A percentile compares a stretch with the other conserved stretches of the same genome.
Evolutionary conservation across 53 echinoderm and acorn worm genomes (phyloP).

Genomic region (Pentamera pediparva): DNA sequence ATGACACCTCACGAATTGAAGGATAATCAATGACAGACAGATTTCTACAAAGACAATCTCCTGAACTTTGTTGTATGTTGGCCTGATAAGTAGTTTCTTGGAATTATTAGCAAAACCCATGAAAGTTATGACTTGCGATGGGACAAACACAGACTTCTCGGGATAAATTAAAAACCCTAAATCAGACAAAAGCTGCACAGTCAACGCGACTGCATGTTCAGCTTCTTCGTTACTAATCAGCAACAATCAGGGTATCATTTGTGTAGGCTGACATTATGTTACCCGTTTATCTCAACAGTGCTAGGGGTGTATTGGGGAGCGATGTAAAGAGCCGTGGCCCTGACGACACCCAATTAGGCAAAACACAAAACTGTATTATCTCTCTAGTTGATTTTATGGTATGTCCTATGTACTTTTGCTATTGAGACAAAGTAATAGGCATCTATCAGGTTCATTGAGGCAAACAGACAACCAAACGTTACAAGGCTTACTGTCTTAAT

Average conservation of each 20-base stretch:
- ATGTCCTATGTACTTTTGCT: no score
- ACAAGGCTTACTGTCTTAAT: no score
- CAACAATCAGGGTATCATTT: slow-evolving; percentile 29
- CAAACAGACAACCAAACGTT: no score
- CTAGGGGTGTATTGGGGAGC: slow-evolving; percentile 30
- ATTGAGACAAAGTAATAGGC: no score
- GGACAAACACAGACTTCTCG: no score
- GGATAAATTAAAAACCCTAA: slow-evolving; percentile 31
- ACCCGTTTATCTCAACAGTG: slow-evolving; percentile 4
- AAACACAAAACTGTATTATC: no score
- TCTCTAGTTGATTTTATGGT: no score
- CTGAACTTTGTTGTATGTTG: neutral
- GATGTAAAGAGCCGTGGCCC: slow-evolving; percentile 57
- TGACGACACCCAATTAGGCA: no score
- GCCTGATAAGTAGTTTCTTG: neutral
- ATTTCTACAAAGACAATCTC: slow-evolving; percentile 3
- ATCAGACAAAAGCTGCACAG: neutral
- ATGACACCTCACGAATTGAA: slow-evolving; percentile 28
- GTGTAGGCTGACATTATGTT: slow-evolving; percentile 10
- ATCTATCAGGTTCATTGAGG: no score
- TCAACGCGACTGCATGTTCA: slow-evolving; percentile 1
- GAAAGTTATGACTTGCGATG: neutral
- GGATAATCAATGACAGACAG: neutral
- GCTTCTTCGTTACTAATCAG: neutral
- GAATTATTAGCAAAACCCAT: slow-evolving; percentile 6